Evolutionary conservation across 2,113 vertebrate genomes (phyloP).

Genomic region (Sceloporus tristichus): DNA sequence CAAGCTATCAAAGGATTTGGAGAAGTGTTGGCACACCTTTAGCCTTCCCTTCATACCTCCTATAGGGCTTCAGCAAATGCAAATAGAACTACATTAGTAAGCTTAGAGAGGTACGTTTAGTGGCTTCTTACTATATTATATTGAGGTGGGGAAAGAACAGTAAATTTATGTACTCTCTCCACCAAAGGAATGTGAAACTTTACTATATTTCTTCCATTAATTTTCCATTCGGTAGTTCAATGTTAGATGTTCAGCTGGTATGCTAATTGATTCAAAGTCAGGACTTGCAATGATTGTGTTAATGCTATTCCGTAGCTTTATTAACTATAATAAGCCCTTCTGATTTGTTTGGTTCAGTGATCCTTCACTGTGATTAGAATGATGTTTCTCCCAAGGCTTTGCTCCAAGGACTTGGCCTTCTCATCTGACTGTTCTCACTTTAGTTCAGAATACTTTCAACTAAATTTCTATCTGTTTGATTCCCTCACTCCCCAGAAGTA

Average conservation of each 20-base stretch:
- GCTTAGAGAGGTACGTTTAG: not conserved
- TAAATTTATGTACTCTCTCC: not conserved
- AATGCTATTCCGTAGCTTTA: not conserved
- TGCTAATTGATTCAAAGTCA: not conserved
- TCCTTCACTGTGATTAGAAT: conserved; percentile 30
- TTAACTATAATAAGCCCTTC: conserved; percentile 1
- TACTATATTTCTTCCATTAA: not conserved
- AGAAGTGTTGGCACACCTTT: too few species aligned
- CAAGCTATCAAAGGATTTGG: too few species aligned
- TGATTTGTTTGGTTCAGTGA: conserved; percentile 23
- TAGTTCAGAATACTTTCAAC: not conserved
- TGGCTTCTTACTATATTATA: conserved; percentile 5
- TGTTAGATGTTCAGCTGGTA: conserved; percentile 26
- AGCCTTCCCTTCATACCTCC: not conserved
- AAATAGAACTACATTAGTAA: not conserved
- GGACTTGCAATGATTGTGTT: fast-evolving
- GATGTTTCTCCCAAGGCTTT: not conserved
- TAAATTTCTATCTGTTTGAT: not conserved
- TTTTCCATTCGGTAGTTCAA: conserved; percentile 18
- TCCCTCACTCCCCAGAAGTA: conserved; percentile 13
- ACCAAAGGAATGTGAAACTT: not conserved
- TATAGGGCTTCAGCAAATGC: not conserved
- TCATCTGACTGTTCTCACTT: not conserved
- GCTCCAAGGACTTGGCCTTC: not conserved
- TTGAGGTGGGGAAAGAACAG: not conserved